Evolutionary conservation across 2,888 invertebrate species (phyloP), one percentile per base, ranked within the genome.

Genomic region (Hydroisotoma schaefferi): DNA sequence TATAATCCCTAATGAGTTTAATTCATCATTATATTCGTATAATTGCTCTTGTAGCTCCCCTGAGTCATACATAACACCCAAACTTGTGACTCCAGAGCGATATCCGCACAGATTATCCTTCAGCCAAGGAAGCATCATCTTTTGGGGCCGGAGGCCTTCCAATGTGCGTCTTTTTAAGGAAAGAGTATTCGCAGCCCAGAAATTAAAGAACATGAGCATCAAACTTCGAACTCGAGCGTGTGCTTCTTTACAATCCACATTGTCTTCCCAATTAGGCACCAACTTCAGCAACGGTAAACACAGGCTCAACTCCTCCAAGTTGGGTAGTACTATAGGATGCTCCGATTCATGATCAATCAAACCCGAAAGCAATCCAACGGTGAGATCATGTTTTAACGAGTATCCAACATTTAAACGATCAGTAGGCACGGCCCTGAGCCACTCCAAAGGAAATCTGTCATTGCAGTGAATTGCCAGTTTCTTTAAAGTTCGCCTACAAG

Each of bases 391-490:
- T 40, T 40, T 40, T 4, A 40, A 10, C 15, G 5, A 4, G 20
- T 18, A 18, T 5, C 5, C 20, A 10, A 18, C 5, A 15, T 20
- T 5, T 40, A 40, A 15, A 8, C 20, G n/a, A 4, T 40, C n/a
- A 5, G 15, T 15, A 5, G n/a, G n/a, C 20, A 15, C 20, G 20
- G 5, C 8, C n/a, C 20, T 40, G 20, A 40, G 40, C 22, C 38
- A 26, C 25, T 56, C 56, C 23, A 56, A 26, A 26, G 56, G 56
- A 48, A 56, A 56, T 3, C 8, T 5, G 29, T 56, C 56, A 1
- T 18, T 37, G 20, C 37, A 56, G 2, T 25, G 4, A 4, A 56
- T 23, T n/a, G 56, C 15, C n/a, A 56, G 23, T 12, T 46, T 27
- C 12, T 29, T 55, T 12, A 55, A 23, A 43, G 18, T 28, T 12